Evolutionary conservation across 2,113 vertebrate species (phyloP).

Genomic region (Vulpes ferrilata): DNA sequence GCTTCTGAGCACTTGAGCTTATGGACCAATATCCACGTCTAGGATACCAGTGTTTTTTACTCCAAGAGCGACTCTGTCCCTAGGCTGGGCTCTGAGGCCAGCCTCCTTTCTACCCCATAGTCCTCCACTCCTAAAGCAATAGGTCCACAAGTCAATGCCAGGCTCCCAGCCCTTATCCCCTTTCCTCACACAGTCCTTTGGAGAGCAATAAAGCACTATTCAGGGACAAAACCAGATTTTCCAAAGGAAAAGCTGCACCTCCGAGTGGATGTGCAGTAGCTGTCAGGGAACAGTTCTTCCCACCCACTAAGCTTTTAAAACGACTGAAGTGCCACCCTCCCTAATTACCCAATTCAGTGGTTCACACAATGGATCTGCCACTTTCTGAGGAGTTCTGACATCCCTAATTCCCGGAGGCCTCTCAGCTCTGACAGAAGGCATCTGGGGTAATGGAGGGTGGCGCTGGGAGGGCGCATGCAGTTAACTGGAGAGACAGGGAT

Average conservation of each 20-base stretch:
- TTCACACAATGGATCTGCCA: constrained; percentile 80
- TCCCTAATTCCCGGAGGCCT: constrained; percentile 63
- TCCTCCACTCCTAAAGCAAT: background rate
- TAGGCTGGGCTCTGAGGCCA: fast-evolving
- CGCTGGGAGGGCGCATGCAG: background rate
- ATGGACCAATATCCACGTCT: fast-evolving
- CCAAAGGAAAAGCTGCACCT: background rate
- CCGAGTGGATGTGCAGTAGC: constrained; percentile 21
- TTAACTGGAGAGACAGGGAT: background rate
- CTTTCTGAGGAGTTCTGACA: constrained; percentile 75
- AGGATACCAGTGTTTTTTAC: fast-evolving
- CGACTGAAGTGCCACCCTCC: constrained; percentile 72
- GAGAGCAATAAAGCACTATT: background rate
- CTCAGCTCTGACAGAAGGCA: constrained; percentile 64
- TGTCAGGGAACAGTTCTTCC: constrained; percentile 67
- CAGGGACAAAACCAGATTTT: background rate
- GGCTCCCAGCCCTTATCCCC: background rate
- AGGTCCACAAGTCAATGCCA: fast-evolving
- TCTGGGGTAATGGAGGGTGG: constrained; percentile 44
- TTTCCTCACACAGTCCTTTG: background rate
- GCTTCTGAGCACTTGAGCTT: background rate
- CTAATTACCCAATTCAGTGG: constrained; percentile 82
- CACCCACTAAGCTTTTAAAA: constrained; percentile 77
- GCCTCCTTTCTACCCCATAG: fast-evolving
- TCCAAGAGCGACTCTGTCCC: fast-evolving